A percentile compares a stretch with the other conserved stretches of the same genome.
Conservation (phyloP, 2,797 vertebrate species). For the Molothrus aeneus region DNA sequence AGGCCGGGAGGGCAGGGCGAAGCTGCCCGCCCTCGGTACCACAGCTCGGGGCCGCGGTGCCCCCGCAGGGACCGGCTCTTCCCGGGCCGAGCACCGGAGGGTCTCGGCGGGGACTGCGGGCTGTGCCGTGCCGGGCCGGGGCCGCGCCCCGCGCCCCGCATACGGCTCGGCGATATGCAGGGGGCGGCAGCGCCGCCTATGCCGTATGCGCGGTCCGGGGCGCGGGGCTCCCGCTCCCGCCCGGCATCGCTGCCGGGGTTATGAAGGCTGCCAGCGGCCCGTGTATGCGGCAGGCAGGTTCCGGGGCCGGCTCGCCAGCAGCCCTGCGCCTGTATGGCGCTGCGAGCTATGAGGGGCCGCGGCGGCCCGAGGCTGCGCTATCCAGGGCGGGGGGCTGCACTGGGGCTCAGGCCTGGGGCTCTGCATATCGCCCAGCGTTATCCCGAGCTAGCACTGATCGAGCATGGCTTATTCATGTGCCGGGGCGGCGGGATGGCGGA, state of each 20-base stretch:
- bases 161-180: not conserved
- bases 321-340: not conserved
- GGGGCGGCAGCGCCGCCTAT: not conserved
- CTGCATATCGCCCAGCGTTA: conserved; percentile 8
- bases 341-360: not conserved
- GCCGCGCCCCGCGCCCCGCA: conserved; percentile 10
- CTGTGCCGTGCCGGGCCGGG: not conserved
- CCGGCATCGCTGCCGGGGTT: not conserved
- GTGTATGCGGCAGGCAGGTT: not conserved
- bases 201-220: conserved; percentile 63
- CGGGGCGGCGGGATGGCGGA: not conserved
- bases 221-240: not conserved
- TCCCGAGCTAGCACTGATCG: fast-evolving
- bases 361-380: not conserved
- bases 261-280: not conserved
- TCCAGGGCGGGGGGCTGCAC: not conserved
- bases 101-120: not conserved
- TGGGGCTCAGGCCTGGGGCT: not conserved
- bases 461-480: not conserved
- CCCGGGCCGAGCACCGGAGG: not conserved
- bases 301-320: not conserved
- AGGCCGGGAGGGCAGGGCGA: not conserved
- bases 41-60: not conserved
- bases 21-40: not conserved
- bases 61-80: not conserved